Percentiles rank a stretch among this genome's conserved stretches.
Evolutionary conservation across 2,888 invertebrate species (phyloP).

Genomic region (Epinotia demarniana): DNA sequence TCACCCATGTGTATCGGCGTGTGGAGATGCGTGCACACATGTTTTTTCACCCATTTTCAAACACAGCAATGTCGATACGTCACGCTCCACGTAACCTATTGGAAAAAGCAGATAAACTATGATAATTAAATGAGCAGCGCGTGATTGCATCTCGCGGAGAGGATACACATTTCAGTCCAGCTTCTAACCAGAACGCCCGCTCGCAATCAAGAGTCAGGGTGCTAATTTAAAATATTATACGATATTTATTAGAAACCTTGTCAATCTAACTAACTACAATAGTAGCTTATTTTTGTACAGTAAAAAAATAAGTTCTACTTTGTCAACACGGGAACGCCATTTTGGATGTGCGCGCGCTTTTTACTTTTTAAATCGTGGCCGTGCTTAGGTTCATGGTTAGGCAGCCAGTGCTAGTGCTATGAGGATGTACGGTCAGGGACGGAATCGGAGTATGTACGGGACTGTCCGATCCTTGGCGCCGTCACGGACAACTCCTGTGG

Average conservation of each 20-base stretch:
- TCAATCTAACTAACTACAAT: conserved; percentile 46
- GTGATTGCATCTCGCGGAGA: conserved; percentile 62
- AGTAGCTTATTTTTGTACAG: conserved; percentile 75
- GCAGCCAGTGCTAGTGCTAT: conserved; percentile 60
- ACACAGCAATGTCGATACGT: conserved; percentile 74
- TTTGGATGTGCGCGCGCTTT: conserved; percentile 53
- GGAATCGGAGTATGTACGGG: conserved; percentile 73
- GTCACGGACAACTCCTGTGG: conserved; percentile 65
- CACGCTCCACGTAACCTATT: conserved; percentile 78
- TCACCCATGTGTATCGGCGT: conserved; percentile 71
- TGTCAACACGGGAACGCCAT: conserved; percentile 24
- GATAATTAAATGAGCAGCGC: conserved; percentile 78
- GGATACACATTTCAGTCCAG: conserved; percentile 65
- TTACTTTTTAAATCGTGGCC: conserved; percentile 53
- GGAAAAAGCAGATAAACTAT: conserved; percentile 82
- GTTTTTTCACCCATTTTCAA: conserved; percentile 74
- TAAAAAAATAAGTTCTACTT: conserved; percentile 72
- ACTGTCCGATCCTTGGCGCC: conserved; percentile 76
- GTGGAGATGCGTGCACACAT: conserved; percentile 66
- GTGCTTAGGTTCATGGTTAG: conserved; percentile 46
- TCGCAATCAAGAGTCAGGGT: conserved; percentile 58
- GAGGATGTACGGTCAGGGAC: conserved; percentile 71
- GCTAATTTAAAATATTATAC: conserved; percentile 73
- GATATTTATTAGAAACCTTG: conserved; percentile 70
- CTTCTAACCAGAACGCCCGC: conserved; percentile 59